phyloP scores from a whole-genome alignment of 2,797 vertebrate species.

The Enoplosus armatus region DNA sequence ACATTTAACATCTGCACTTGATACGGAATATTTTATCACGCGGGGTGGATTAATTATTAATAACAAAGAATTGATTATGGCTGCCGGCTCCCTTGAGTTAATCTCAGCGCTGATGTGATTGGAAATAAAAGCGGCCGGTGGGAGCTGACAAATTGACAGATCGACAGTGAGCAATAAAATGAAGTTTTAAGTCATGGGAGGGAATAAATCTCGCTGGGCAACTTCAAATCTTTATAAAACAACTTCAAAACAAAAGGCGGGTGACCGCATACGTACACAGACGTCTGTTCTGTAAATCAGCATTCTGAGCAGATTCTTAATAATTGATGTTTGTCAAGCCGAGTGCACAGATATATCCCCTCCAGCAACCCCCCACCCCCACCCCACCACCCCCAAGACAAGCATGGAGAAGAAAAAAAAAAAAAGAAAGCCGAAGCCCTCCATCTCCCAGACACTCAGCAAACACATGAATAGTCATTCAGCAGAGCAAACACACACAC shows the following conservation, averaged over 20 bases:
- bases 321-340: conserved; percentile 73
- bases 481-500: conserved; percentile 29
- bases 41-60: conserved; percentile 74
- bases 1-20: conserved; percentile 72
- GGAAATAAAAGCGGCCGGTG: conserved; percentile 65
- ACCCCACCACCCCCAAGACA: conserved; percentile 63
- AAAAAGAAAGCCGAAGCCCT: conserved; percentile 70
- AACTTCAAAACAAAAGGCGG: conserved; percentile 49
- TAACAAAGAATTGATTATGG: conserved; percentile 77
- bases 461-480: conserved; percentile 61
- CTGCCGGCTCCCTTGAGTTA: conserved; percentile 65
- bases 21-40: conserved; percentile 75
- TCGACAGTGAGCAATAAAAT: conserved; percentile 44
- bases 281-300: conserved; percentile 63
- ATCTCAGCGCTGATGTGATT: conserved; percentile 67
- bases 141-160: conserved; percentile 66
- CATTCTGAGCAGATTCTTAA: conserved; percentile 66
- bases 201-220: conserved; percentile 41
- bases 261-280: not conserved
- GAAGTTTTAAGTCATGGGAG: conserved; percentile 49
- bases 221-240: conserved; percentile 40
- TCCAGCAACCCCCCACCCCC: too few relatives aligned
- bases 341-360: conserved; percentile 54
- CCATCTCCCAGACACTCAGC: conserved; percentile 48
- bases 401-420: conserved; percentile 67